Percentiles rank a stretch among this genome's conserved stretches.
phyloP scores from a whole-genome alignment of 2,113 vertebrate species.

The Rousettus leschenaultii region DNA sequence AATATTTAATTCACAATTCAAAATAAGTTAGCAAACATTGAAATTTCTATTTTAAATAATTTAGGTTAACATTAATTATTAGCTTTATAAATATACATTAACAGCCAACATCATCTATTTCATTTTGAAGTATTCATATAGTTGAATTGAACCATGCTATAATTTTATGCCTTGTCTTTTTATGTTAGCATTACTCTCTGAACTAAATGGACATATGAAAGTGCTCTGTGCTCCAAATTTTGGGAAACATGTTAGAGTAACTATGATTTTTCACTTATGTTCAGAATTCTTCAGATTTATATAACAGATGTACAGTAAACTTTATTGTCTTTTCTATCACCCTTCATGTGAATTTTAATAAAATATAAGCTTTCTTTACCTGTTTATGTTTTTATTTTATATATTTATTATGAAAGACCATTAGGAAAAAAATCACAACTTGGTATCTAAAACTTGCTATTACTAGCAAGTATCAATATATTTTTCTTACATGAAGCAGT shows the following conservation, averaged over 20 bases:
- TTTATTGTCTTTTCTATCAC: not conserved
- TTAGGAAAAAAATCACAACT: not conserved
- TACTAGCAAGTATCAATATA: not conserved
- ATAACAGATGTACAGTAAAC: not conserved
- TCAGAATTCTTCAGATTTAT: not conserved
- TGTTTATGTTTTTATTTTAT: not conserved
- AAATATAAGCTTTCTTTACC: not conserved
- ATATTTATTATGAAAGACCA: not conserved
- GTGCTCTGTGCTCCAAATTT: not conserved
- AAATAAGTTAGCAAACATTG: not conserved
- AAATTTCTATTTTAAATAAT: not conserved
- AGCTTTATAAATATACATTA: not conserved
- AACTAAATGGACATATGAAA: not conserved
- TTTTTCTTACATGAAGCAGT: not conserved
- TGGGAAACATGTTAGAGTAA: not conserved
- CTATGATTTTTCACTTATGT: not conserved
- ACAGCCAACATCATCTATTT: not conserved
- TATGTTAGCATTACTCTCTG: not conserved
- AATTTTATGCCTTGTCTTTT: not conserved
- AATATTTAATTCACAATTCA: not conserved
- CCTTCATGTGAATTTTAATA: not conserved
- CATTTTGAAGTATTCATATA: not conserved
- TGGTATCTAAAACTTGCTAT: not conserved
- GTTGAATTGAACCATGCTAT: not conserved
- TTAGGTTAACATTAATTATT: not conserved